These are phyloP conservation scores for Saxidomus purpurata DNA, from an alignment of 1,140 invertebrate species.

Conservation along the genomic window DNA sequence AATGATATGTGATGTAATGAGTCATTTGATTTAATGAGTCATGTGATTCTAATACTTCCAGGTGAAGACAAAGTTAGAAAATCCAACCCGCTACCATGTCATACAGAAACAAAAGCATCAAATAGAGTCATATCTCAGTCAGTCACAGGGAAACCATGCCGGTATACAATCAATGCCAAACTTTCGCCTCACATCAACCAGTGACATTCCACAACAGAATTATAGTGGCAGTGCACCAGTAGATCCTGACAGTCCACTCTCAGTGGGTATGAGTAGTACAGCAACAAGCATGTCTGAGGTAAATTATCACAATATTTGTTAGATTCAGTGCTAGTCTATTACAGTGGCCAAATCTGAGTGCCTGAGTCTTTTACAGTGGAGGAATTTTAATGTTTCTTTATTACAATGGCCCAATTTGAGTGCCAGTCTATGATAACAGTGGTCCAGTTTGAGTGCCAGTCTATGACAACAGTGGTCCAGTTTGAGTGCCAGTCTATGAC, in stretches of 20 bases:
- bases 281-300: conserved; percentile 82
- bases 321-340: no score
- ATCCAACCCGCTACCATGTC: conserved; percentile 96
- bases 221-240: conserved; percentile 77
- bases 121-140: conserved; percentile 92
- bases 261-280: conserved; percentile 77
- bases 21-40: no score
- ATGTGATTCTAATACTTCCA: conserved; percentile 54
- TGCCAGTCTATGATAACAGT: no score
- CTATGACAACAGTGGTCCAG: no score
- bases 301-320: no score
- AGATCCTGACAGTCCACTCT: conserved; percentile 83
- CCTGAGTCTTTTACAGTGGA: no score
- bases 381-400: no score
- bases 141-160: conserved; percentile 87
- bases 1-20: no score
- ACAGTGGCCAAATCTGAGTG: no score
- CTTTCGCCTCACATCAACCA: conserved; percentile 61
- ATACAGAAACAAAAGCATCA: conserved; percentile 96
- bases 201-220: conserved; percentile 42
- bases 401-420: no score
- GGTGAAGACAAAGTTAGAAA: conserved; percentile 92
- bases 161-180: conserved; percentile 85
- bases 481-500: no score
- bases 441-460: no score